Base-by-base conservation (phyloP, 1,140 invertebrate species). In the Drosophila kurseongensis region DNA sequence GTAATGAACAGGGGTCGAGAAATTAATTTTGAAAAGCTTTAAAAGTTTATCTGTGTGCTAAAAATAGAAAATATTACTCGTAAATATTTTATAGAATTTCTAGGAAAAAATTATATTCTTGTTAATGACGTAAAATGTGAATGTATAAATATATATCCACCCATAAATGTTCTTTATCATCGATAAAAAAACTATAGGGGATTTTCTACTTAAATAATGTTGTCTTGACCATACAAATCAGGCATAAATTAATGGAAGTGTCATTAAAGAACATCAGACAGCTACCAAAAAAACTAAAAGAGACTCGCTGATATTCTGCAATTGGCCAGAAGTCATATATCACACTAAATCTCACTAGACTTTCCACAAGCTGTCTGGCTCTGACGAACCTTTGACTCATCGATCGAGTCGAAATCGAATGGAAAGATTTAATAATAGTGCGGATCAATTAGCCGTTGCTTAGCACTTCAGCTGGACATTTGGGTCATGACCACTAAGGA, bases 401-500 rank as follows among this genome's bases (percentile, higher is more conserved):
- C 29, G 9, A 32, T 27, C 32, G 36, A 23, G 36, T 69, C 42
- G 68, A 48, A 71, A 71, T 57, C 50, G 65, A 48, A 57, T 71
- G 61, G 54, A 66, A 78, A 80, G 65, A 58, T 44, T 59, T 71
- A 73, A 66, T 69, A 84, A 84, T 80, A 68, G 63, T 50, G 27
- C 40, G 44, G 27, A 84, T 67, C 77, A 83, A 69, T 80, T 80
- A 84, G 88, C 77, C 54, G 48, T 55, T 71, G 65, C 66, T 71
- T 90, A 67, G 75, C 84, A 80, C 80, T 84, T 80, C 79, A 67
- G 61, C n/a, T 42, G 56, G 62, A 80, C 80, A 88, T 89, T 71
- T 88, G 58, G 84, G 84, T 88, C 84, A 88, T 71, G 74, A 84
- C 80, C 41, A 69, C 80, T 78, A 90, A 55, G 73, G 77, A 84